Evolutionary conservation across 2,113 vertebrate species (phyloP).

Genomic region (Sapajus apella): DNA sequence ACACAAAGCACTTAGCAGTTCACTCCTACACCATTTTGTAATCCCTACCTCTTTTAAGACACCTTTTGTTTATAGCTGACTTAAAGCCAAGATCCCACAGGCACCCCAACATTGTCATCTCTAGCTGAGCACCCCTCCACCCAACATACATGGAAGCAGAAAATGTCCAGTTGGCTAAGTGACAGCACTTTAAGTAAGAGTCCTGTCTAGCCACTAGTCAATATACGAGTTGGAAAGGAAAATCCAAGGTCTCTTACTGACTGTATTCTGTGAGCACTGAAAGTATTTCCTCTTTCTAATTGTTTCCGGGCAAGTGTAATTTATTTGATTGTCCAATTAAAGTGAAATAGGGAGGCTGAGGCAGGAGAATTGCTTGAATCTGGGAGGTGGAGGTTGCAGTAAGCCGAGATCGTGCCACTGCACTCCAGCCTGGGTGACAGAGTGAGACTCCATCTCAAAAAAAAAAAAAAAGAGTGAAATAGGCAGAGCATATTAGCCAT

Average conservation of each 20-base stretch:
- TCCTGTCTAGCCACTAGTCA: slow-evolving; percentile 27
- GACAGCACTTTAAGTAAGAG: slow-evolving; percentile 48
- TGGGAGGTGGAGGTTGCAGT: no score
- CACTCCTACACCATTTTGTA: no score
- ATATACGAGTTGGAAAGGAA: slow-evolving; percentile 38
- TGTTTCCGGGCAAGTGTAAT: slow-evolving; percentile 44
- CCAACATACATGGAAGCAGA: neutral
- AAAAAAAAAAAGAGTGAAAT: neutral
- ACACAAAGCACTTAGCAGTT: neutral
- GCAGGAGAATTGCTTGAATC: no score
- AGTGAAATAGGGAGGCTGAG: no score
- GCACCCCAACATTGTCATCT: neutral
- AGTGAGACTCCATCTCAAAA: no score
- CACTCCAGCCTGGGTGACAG: no score
- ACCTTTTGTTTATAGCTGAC: neutral
- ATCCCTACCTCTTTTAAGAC: neutral
- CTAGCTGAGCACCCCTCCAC: neutral
- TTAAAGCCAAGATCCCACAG: neutral
- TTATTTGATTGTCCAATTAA: neutral
- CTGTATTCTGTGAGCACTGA: slow-evolving; percentile 18
- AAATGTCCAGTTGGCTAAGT: slow-evolving; percentile 57
- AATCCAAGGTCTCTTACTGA: slow-evolving; percentile 51
- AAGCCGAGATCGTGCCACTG: no score
- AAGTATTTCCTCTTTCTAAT: slow-evolving; percentile 26
- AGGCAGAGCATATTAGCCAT: neutral